A percentile compares a stretch with the other conserved stretches of the same genome.
Evolutionary conservation across 2,113 vertebrate genomes (phyloP).

Genomic region (Brachyistius frenatus): DNA sequence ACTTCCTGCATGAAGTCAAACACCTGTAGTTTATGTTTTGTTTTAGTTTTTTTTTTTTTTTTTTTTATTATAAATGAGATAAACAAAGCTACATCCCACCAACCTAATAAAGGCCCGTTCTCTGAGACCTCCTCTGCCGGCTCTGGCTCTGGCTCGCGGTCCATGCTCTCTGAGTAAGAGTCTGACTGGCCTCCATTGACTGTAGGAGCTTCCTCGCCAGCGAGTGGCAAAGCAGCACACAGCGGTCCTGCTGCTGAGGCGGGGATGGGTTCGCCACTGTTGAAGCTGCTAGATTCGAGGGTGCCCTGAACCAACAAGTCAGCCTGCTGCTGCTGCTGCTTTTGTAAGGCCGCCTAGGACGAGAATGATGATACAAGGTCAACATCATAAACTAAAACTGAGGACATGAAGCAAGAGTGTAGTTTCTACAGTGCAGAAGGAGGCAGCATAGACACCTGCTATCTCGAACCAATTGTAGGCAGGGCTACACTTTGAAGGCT

Average conservation of each 20-base stretch:
- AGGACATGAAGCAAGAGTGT: background rate
- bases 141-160: conserved; percentile 90
- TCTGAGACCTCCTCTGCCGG: conserved; percentile 91
- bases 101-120: conserved; percentile 92
- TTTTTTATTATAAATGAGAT: background rate
- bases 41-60: background rate
- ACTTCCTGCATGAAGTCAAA: background rate
- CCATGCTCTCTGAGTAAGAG: conserved; percentile 86
- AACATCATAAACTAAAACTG: background rate
- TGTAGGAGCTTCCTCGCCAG: conserved; percentile 85
- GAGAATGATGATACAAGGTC: background rate
- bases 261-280: conserved; percentile 61
- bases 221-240: conserved; percentile 62
- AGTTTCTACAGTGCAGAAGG: background rate
- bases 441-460: background rate
- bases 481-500: background rate
- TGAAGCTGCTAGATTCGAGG: conserved; percentile 76
- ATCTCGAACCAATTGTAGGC: too few species aligned
- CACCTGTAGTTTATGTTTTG: background rate
- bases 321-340: conserved; percentile 87
- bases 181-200: conserved; percentile 93
- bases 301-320: conserved; percentile 81
- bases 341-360: conserved; percentile 93
- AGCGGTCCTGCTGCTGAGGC: conserved; percentile 50
- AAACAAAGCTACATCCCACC: conserved; percentile 61